Percentiles rank a stretch among this genome's conserved stretches.
Conservation (phyloP, 2,888 invertebrate genomes). For the Pardosa pseudoannulata region DNA sequence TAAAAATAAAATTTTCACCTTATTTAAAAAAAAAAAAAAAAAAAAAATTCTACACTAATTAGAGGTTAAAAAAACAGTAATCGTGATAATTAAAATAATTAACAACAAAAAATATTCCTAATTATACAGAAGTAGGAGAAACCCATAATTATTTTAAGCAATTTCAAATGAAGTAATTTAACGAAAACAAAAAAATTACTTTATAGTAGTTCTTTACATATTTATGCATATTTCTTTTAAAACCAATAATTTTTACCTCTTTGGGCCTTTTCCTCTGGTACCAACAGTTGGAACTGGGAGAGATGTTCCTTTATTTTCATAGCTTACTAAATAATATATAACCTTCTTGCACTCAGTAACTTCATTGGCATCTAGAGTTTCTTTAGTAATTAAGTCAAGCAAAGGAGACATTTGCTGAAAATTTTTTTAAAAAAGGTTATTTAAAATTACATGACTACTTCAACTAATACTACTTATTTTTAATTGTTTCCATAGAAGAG, state of each 20-base stretch:
- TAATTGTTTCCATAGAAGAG: too few relatives aligned
- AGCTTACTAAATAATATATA: conserved; percentile 86
- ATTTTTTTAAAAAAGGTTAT: conserved; percentile 18
- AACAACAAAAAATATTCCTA: too few relatives aligned
- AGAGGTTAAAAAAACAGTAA: too few relatives aligned
- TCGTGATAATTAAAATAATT: too few relatives aligned
- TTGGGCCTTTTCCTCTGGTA: conserved; percentile 78
- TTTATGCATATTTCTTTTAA: too few relatives aligned
- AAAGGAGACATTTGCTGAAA: conserved; percentile 87
- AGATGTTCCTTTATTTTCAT: conserved; percentile 90
- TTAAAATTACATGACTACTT: conserved; percentile 20
- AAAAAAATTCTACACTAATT: too few relatives aligned
- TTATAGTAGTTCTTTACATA: too few relatives aligned
- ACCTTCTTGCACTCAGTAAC: conserved; percentile 90
- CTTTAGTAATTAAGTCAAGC: conserved; percentile 87
- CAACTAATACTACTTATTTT: too few relatives aligned
- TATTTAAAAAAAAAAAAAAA: too few relatives aligned
- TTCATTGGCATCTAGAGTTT: conserved; percentile 89
- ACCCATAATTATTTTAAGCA: not conserved
- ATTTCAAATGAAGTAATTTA: not conserved
- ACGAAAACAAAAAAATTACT: not conserved
- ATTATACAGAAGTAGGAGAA: too few relatives aligned
- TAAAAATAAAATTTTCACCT: too few relatives aligned
- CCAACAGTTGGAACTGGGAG: conserved; percentile 82
- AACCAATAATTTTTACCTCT: conserved; percentile 78